Percentiles rank a stretch among this genome's conserved stretches.
Evolutionary conservation across 2,113 vertebrate genomes (phyloP).

Genomic region (Ivindomyrus marchei): DNA sequence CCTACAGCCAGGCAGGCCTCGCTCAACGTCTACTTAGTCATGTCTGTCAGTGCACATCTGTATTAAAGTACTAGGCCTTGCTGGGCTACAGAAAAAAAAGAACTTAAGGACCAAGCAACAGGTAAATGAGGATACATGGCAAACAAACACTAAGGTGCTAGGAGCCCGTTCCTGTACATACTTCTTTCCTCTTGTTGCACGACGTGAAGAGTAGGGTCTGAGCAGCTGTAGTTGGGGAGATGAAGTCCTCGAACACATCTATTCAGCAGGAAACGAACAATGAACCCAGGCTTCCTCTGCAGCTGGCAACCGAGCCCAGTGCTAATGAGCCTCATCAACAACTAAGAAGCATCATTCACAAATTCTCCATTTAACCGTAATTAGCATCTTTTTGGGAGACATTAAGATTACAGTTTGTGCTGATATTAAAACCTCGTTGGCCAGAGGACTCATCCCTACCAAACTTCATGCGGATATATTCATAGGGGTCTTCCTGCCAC

Average conservation of each 20-base stretch:
- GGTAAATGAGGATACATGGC: neutral
- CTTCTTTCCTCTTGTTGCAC: constrained; percentile 98
- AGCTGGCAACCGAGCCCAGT: neutral
- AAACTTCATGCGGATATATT: constrained; percentile 99
- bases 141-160: neutral
- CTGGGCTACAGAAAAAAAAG: neutral
- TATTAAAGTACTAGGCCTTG: neutral
- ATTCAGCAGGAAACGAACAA: constrained; percentile 32
- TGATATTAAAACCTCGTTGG: neutral
- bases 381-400: neutral
- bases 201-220: constrained; percentile 95
- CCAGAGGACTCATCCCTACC: constrained; percentile 56
- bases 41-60: neutral
- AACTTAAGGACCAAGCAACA: neutral
- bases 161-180: constrained; percentile 43
- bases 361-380: neutral
- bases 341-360: neutral
- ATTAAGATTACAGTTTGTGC: neutral
- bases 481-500: constrained; percentile 97
- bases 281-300: neutral
- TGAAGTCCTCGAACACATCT: constrained; percentile 99
- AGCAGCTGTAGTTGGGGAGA: constrained; percentile 94
- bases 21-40: neutral
- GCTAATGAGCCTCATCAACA: neutral
- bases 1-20: constrained; percentile 41